phyloP scores from a whole-genome alignment of 2,797 vertebrate species.

The Acanthurus lineatus region DNA sequence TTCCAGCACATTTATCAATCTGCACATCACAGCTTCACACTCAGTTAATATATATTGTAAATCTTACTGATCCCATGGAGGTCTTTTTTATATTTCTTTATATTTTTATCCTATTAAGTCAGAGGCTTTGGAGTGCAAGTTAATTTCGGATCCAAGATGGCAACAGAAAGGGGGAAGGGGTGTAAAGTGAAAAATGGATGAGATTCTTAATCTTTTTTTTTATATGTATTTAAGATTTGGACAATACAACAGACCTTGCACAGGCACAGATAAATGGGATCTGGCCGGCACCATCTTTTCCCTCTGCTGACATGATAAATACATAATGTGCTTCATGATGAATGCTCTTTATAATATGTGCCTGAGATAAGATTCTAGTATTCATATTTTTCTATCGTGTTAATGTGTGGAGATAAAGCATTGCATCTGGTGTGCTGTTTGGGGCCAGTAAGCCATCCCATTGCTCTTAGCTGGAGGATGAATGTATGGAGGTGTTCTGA shows the following conservation, averaged over 20 bases:
- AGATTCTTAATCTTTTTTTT: constrained; percentile 72
- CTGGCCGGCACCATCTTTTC: constrained; percentile 87
- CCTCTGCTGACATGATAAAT: constrained; percentile 92
- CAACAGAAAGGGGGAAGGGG: constrained; percentile 58
- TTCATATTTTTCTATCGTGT: constrained; percentile 97
- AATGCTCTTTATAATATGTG: constrained; percentile 96
- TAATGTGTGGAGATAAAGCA: constrained; percentile 95
- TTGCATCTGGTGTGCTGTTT: constrained; percentile 86
- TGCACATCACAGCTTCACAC: constrained; percentile 79
- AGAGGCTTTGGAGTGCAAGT: constrained; percentile 68
- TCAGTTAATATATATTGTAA: constrained; percentile 80
- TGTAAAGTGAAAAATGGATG: constrained; percentile 41
- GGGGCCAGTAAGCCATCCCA: constrained; percentile 85
- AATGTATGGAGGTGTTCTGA: constrained; percentile 51
- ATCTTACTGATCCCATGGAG: constrained; percentile 69
- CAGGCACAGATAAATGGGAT: constrained; percentile 89
- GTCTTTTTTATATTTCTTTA: constrained; percentile 71
- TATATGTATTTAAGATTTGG: constrained; percentile 62
- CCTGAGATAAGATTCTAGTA: constrained; percentile 97
- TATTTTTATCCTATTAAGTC: constrained; percentile 79
- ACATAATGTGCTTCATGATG: constrained; percentile 94
- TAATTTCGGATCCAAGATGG: constrained; percentile 78
- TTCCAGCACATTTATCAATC: constrained; percentile 84
- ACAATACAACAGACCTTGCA: constrained; percentile 71
- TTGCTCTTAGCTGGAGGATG: constrained; percentile 86